Base-by-base conservation (phyloP, 2,797 vertebrate species). In the Tauraco hartlaubi region DNA sequence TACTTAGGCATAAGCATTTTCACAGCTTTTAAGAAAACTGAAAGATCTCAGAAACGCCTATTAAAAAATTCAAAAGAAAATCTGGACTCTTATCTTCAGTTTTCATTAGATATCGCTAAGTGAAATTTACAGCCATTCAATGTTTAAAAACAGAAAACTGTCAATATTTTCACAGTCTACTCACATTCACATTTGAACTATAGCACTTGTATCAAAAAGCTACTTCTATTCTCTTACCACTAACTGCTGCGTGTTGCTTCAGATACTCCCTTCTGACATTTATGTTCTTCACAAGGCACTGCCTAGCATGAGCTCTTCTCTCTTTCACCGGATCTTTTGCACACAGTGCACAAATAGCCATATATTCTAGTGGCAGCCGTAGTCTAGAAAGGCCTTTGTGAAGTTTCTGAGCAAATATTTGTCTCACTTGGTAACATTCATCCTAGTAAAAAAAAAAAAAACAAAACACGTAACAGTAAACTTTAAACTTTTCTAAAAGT, bases 251-350 rank as follows among this genome's bases (percentile, higher is more conserved):
- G 25, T 99, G 99, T 97, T 99, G 99, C 95, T 99, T 99, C 97
- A 99, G 98, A 97, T 99, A 99, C 56, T 99, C 99, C 66, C 99
- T 97, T 78, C 99, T 98, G 81, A 99, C 98, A 95, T 99, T 99
- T 97, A 99, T 99, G 92, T 99, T 99, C 97, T 99, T 99, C 96
- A 99, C 99, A 97, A 99, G 98, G 96, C 99, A 99, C 97, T 99
- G 99, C 88, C 99, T 99, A 59, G 99, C 99, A 43, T 99, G 99
- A 59, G 99, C 99, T 97, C 99, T 97, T 93, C 99, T 98, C 97
- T 99, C 99, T 94, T 99, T 99, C 48, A 99, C 99, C 0, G 99
- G 99, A 92, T 99, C 99, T 98, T 99, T 99, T 97, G 99, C 99
- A 94, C 99, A 99, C 75, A 99, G 96, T 44, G 99, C 99, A 74